phyloP scores from a whole-genome alignment of 2,888 invertebrate genomes.

The Lobophora halterata region DNA sequence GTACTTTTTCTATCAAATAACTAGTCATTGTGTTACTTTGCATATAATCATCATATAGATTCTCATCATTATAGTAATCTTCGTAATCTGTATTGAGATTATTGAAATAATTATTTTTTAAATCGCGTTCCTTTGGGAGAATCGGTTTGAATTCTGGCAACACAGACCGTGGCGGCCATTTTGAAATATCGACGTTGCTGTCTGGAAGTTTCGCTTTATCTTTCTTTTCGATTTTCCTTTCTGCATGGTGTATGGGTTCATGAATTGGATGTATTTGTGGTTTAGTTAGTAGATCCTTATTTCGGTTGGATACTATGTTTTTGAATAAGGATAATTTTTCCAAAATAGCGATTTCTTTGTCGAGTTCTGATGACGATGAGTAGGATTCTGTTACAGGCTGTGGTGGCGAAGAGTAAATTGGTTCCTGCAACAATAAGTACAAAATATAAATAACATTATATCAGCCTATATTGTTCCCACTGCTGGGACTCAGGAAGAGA shows the following conservation, averaged over 20 bases:
- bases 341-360: slow-evolving; percentile 50
- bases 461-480: too few species aligned
- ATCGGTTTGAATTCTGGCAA: slow-evolving; percentile 65
- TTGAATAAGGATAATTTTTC: slow-evolving; percentile 66
- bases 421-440: slow-evolving; percentile 47
- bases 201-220: slow-evolving; percentile 52
- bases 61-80: slow-evolving; percentile 69
- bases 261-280: slow-evolving; percentile 65
- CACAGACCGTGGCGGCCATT: slow-evolving; percentile 16
- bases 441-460: not conserved
- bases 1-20: slow-evolving; percentile 74
- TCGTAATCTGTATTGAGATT: slow-evolving; percentile 51
- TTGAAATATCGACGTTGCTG: slow-evolving; percentile 15
- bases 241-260: slow-evolving; percentile 53
- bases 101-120: slow-evolving; percentile 49
- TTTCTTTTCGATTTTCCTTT: slow-evolving; percentile 67
- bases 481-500: too few species aligned
- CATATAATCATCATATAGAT: slow-evolving; percentile 71
- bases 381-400: slow-evolving; percentile 26
- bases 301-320: slow-evolving; percentile 52
- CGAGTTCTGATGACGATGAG: slow-evolving; percentile 36
- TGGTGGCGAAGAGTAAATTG: slow-evolving; percentile 46
- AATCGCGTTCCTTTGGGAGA: slow-evolving; percentile 49
- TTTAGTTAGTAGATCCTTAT: slow-evolving; percentile 47
- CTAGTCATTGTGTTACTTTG: slow-evolving; percentile 70